phyloP scores from a whole-genome alignment of 1,140 invertebrate species.

The Brachionus sp. region DNA sequence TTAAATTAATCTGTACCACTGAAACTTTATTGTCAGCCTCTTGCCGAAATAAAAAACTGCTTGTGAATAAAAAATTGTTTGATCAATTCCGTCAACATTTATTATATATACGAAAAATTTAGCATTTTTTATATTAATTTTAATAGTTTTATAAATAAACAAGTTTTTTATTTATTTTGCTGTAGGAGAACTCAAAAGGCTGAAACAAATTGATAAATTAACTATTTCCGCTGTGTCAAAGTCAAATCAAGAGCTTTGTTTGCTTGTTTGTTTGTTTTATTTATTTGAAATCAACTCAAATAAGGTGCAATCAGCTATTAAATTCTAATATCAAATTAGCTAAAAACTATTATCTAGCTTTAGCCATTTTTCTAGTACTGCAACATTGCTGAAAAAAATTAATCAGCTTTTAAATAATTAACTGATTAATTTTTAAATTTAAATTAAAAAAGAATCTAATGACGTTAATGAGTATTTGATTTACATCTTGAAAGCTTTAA shows the following conservation, averaged over 20 bases:
- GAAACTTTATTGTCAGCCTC: neutral
- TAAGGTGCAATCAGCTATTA: neutral
- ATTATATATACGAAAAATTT: too few relatives aligned
- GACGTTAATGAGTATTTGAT: too few relatives aligned
- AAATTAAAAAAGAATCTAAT: too few relatives aligned
- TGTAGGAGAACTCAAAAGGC: neutral
- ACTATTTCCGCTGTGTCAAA: constrained; percentile 1
- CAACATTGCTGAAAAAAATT: too few relatives aligned
- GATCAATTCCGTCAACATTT: too few relatives aligned
- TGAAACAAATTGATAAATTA: neutral
- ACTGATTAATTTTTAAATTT: too few relatives aligned
- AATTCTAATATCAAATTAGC: neutral
- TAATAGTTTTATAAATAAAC: neutral
- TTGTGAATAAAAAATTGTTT: too few relatives aligned
- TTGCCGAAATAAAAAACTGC: neutral
- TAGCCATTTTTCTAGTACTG: neutral
- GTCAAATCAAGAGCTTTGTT: neutral
- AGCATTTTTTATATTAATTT: neutral
- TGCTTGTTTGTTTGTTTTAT: neutral
- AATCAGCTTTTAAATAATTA: too few relatives aligned
- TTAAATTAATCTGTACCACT: neutral
- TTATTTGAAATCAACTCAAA: neutral
- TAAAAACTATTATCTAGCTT: neutral
- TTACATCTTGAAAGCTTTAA: too few relatives aligned
- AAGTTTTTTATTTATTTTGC: neutral